Evolutionary conservation across 2,888 invertebrate species (phyloP).

Genomic region (Ischnura elegans): DNA sequence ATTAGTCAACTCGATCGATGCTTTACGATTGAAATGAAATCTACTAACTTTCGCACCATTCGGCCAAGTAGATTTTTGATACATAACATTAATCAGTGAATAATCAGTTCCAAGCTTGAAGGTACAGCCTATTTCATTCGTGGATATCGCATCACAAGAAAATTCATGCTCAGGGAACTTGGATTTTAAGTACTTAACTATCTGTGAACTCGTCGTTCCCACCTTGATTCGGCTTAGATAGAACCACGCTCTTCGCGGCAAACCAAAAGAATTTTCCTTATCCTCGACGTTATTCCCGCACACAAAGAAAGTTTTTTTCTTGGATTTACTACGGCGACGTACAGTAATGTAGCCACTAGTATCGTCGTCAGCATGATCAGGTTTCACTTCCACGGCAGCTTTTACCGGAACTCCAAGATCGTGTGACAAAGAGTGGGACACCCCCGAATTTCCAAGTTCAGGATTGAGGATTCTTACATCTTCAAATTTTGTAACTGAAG

Average conservation of each 20-base stretch:
- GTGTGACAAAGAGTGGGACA: too few relatives aligned
- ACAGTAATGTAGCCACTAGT: too few relatives aligned
- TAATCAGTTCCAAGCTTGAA: background rate
- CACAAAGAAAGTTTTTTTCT: background rate
- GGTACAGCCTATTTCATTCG: background rate
- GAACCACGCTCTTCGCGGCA: background rate
- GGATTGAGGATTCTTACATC: too few relatives aligned
- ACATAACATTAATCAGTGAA: background rate
- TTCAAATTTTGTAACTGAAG: too few relatives aligned
- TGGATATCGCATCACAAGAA: background rate
- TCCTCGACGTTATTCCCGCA: background rate
- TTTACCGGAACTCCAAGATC: too few relatives aligned
- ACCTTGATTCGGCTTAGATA: background rate
- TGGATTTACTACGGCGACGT: too few relatives aligned
- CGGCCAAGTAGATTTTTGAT: background rate
- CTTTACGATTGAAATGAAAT: background rate
- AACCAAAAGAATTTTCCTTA: background rate
- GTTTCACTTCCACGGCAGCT: too few relatives aligned
- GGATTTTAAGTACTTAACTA: background rate
- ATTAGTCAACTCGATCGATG: too few relatives aligned
- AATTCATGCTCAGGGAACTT: background rate
- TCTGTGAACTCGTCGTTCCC: background rate
- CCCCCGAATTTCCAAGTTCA: too few relatives aligned
- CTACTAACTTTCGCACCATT: background rate
- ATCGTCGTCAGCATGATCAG: too few relatives aligned